These are phyloP conservation scores for Drosophila ficusphila DNA, from an alignment of 1,140 invertebrate genomes.

Conservation along the genomic window DNA sequence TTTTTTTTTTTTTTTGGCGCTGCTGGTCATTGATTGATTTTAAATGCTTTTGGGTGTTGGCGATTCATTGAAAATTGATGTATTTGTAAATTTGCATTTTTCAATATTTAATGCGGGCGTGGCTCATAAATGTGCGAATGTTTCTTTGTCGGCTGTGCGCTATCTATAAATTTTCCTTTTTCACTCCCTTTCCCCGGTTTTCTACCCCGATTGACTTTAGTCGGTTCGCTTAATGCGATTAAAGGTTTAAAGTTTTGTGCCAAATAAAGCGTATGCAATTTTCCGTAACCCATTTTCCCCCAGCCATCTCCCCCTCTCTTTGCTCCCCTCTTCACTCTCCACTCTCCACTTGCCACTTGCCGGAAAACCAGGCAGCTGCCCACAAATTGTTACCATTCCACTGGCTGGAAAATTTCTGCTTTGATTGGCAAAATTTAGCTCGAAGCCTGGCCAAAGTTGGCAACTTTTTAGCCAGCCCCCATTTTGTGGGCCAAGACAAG, in stretches of 20 bases:
- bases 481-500: constrained; percentile 56
- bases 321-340: too few relatives aligned
- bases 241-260: constrained; percentile 79
- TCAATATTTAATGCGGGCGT: constrained; percentile 66
- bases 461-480: constrained; percentile 43
- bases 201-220: constrained; percentile 48
- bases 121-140: constrained; percentile 20
- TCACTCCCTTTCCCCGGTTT: neutral
- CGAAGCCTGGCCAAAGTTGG: constrained; percentile 36
- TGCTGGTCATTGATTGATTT: constrained; percentile 68
- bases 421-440: constrained; percentile 56
- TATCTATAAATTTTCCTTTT: neutral
- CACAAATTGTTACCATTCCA: neutral
- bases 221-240: constrained; percentile 74
- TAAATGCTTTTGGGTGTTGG: constrained; percentile 77
- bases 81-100: constrained; percentile 78
- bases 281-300: neutral
- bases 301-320: too few relatives aligned
- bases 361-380: too few relatives aligned
- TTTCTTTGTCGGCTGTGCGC: neutral
- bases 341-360: too few relatives aligned
- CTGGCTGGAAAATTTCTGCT: constrained; percentile 49
- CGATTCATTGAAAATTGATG: constrained; percentile 71
- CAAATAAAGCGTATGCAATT: constrained; percentile 65
- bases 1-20: constrained; percentile 19